These are phyloP conservation scores for Pyrrhia umbra DNA, from an alignment of 2,888 invertebrate species.

Conservation along the genomic window DNA sequence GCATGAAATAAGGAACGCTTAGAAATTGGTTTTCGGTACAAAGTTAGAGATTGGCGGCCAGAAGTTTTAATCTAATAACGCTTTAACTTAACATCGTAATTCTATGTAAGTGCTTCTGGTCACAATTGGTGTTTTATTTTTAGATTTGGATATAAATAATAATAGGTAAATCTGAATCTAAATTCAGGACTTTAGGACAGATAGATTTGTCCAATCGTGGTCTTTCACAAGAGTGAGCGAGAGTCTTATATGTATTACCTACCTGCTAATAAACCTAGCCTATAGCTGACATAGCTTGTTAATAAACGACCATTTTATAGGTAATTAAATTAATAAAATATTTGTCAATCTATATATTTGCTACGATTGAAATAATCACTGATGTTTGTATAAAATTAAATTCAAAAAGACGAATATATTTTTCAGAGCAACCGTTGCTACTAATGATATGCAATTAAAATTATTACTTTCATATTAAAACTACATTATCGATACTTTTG, in stretches of 20 bases:
- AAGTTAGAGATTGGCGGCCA: slow-evolving; percentile 44
- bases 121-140: slow-evolving; percentile 28
- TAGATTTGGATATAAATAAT: slow-evolving; percentile 23
- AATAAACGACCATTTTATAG: too few relatives aligned
- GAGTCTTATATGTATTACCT: too few relatives aligned
- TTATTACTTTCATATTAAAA: neutral
- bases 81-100: slow-evolving; percentile 39
- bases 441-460: slow-evolving; percentile 1
- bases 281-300: too few relatives aligned
- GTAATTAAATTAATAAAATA: too few relatives aligned
- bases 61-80: slow-evolving; percentile 58
- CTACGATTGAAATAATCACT: too few relatives aligned
- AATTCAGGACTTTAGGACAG: too few relatives aligned
- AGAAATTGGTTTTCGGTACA: slow-evolving; percentile 54
- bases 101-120: slow-evolving; percentile 26
- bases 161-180: too few relatives aligned
- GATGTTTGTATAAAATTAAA: neutral
- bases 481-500: neutral
- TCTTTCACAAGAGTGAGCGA: too few relatives aligned
- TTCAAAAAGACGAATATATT: neutral
- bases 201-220: too few relatives aligned
- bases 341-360: too few relatives aligned
- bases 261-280: too few relatives aligned
- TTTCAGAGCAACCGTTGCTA: neutral
- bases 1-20: slow-evolving; percentile 45